These are phyloP conservation scores for Subacronicta megacephala DNA, from an alignment of 2,888 invertebrate species.

Conservation along the genomic window DNA sequence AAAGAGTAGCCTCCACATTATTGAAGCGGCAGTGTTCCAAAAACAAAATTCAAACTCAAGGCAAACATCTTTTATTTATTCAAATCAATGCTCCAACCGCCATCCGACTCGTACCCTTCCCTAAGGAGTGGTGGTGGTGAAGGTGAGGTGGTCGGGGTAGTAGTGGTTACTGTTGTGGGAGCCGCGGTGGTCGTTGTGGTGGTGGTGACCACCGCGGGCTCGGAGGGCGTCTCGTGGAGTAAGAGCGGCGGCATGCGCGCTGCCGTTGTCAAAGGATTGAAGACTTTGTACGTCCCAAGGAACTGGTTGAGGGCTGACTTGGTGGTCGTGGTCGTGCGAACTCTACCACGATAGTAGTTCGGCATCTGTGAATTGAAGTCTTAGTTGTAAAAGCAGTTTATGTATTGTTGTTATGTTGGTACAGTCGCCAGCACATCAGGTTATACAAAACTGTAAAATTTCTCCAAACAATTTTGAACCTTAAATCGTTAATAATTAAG, in stretches of 20 bases:
- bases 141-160: neutral
- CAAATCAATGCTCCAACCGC: constrained; percentile 36
- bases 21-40: no score
- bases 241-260: no score
- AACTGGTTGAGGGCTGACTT: constrained; percentile 37
- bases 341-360: constrained; percentile 65
- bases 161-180: neutral
- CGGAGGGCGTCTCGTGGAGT: neutral
- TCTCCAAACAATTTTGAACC: no score
- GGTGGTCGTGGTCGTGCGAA: constrained; percentile 63
- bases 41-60: neutral
- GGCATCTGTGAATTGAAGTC: constrained; percentile 68
- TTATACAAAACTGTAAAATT: no score
- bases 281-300: constrained; percentile 48
- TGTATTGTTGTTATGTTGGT: no score
- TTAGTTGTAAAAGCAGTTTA: no score
- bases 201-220: neutral
- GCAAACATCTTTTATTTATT: constrained; percentile 5
- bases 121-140: neutral
- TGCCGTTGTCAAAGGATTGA: neutral
- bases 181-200: neutral
- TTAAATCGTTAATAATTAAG: no score
- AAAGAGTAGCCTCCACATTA: no score
- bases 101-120: constrained; percentile 13
- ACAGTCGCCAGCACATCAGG: no score